A percentile compares a stretch with the other conserved stretches of the same genome.
phyloP scores from a whole-genome alignment of 2,888 invertebrate genomes.

The Tanypteryx hageni region DNA sequence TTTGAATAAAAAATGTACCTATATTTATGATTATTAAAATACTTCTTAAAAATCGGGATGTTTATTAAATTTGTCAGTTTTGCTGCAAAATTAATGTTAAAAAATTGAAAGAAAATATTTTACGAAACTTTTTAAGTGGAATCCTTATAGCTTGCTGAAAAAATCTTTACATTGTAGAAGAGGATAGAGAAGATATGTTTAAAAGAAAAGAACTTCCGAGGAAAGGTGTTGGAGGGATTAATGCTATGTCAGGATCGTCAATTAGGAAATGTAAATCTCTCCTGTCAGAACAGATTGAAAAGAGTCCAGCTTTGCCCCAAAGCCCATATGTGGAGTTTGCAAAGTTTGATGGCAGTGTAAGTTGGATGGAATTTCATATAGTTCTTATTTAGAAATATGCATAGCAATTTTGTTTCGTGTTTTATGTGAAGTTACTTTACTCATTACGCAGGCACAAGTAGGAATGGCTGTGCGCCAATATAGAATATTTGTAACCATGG shows the following conservation, averaged over 20 bases:
- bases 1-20: not conserved
- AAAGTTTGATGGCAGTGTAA: constrained; percentile 90
- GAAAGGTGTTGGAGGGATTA: constrained; percentile 73
- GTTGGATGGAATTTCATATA: constrained; percentile 42
- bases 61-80: not conserved
- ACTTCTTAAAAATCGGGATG: not conserved
- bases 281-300: constrained; percentile 85
- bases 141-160: not conserved
- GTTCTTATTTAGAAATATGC: not conserved
- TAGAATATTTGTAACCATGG: constrained; percentile 93
- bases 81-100: not conserved
- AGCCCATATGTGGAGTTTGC: constrained; percentile 94
- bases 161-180: constrained; percentile 72
- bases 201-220: constrained; percentile 76
- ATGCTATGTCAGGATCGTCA: constrained; percentile 70
- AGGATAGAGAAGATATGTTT: constrained; percentile 79
- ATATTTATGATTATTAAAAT: not conserved
- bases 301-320: constrained; percentile 85
- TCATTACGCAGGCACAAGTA: constrained; percentile 78
- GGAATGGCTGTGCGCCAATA: constrained; percentile 89
- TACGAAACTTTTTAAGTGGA: not conserved
- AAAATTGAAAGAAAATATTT: constrained; percentile 20
- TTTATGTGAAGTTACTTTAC: constrained; percentile 39
- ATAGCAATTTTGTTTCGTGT: not conserved
- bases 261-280: constrained; percentile 78